phyloP scores from a whole-genome alignment of 2,113 vertebrate genomes.

The Aptenodytes patagonicus region DNA sequence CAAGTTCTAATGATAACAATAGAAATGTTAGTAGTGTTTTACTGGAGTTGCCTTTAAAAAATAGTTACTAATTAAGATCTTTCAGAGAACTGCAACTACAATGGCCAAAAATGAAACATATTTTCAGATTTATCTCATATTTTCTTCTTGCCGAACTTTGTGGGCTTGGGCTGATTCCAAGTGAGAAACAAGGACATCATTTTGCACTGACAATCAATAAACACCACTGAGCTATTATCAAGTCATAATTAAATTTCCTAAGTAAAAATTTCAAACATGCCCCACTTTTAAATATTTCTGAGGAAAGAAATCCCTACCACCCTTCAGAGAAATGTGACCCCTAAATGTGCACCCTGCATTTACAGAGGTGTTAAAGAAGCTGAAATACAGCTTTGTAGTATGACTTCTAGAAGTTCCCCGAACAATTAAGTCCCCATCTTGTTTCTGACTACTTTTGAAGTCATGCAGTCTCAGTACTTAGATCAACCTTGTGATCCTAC shows the following conservation, averaged over 20 bases:
- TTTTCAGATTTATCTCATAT: background rate
- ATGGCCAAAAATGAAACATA: background rate
- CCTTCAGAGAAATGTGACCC: background rate
- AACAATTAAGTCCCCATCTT: background rate
- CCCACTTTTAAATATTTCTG: background rate
- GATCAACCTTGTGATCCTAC: background rate
- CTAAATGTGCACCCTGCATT: background rate
- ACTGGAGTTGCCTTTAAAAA: background rate
- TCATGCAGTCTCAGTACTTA: background rate
- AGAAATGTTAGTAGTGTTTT: background rate
- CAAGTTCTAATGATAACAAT: background rate
- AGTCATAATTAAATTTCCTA: background rate
- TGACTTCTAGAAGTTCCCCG: background rate
- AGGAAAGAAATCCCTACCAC: background rate
- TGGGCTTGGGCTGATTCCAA: background rate
- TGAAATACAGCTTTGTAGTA: background rate
- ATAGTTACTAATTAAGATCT: background rate
- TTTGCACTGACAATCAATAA: background rate
- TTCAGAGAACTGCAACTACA: background rate
- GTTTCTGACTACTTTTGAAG: background rate
- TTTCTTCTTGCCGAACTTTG: background rate
- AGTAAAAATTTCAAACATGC: background rate
- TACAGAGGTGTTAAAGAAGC: background rate
- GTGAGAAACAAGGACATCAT: background rate
- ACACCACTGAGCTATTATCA: background rate